A percentile compares a stretch with the other conserved stretches of the same genome.
Evolutionary conservation across 2,797 vertebrate genomes (phyloP).

Genomic region (Acomys russatus): DNA sequence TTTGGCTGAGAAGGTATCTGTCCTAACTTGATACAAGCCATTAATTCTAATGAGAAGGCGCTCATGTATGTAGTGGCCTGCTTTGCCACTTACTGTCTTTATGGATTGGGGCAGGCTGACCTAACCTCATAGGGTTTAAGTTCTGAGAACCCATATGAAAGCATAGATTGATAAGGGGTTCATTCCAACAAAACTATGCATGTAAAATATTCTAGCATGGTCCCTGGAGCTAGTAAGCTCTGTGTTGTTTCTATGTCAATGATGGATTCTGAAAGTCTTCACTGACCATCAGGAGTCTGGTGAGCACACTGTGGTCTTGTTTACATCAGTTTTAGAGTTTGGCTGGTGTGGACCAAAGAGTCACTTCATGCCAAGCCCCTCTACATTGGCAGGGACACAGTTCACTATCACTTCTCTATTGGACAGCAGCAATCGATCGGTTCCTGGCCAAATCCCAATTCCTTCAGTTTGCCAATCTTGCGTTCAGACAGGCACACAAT

Average conservation of each 20-base stretch:
- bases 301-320: neutral
- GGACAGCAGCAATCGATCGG: neutral
- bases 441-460: conserved; percentile 46
- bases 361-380: conserved; percentile 60
- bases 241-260: neutral
- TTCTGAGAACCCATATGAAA: conserved; percentile 18
- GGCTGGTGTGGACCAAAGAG: neutral
- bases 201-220: neutral
- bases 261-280: conserved; percentile 30
- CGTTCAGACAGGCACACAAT: conserved; percentile 35
- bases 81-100: conserved; percentile 42
- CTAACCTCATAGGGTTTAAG: neutral
- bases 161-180: neutral
- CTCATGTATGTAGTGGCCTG: conserved; percentile 26
- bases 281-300: neutral
- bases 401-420: conserved; percentile 29
- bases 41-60: conserved; percentile 64
- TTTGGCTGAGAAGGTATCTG: conserved; percentile 2
- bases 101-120: conserved; percentile 26
- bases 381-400: neutral
- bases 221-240: conserved; percentile 41
- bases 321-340: conserved; percentile 20
- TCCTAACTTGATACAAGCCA: conserved; percentile 33
- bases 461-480: conserved; percentile 53
- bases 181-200: neutral